Evolutionary conservation across 2,888 invertebrate genomes (phyloP), one percentile per base, ranked within the genome.

Genomic region (Protonemura montana): DNA sequence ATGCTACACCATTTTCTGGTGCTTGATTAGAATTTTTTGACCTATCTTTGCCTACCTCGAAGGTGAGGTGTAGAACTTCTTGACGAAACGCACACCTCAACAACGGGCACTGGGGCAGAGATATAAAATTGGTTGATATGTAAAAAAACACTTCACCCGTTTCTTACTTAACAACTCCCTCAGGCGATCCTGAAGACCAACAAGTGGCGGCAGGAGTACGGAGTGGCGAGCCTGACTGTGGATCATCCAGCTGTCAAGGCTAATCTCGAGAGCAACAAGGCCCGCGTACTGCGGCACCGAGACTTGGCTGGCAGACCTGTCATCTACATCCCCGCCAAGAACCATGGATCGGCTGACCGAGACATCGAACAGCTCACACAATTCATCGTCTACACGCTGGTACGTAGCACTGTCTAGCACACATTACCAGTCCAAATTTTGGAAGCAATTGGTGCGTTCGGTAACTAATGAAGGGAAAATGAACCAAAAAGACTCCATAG

Each of bases 151-250:
- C 6, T 26, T 27, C 3, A 78, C 78, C 28, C 27, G 78, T 25
- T 26, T 28, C 27, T 16, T n/a, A n/a, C n/a, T n/a, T n/a, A n/a
- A 76, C 10, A 10, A 35, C 35, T 6, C 13, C 92, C 92, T 76
- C 89, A 95, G 95, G 95, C 95, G 85, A 93, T 96, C 89, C 91
- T 96, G 87, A 96, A 96, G 92, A 96, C 96, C 82, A 96, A 96
- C 90, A 96, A 95, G 91, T 96, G 96, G 96, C 93, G 95, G 88
- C 92, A 92, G 85, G 95, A 96, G 88, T 96, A 95, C 91, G 95
- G 95, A 84, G 95, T 96, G 0, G 91, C 92, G 28, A 92, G 92
- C 13, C 90, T 96, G 59, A 92, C 91, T 30, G 91, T 93, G 86
- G 93, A 94, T 76, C 90, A 92, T 88, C 92, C 93, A 13, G 90